phyloP scores from a whole-genome alignment of 2,888 invertebrate genomes.

The Taphrorychus bicolor region DNA sequence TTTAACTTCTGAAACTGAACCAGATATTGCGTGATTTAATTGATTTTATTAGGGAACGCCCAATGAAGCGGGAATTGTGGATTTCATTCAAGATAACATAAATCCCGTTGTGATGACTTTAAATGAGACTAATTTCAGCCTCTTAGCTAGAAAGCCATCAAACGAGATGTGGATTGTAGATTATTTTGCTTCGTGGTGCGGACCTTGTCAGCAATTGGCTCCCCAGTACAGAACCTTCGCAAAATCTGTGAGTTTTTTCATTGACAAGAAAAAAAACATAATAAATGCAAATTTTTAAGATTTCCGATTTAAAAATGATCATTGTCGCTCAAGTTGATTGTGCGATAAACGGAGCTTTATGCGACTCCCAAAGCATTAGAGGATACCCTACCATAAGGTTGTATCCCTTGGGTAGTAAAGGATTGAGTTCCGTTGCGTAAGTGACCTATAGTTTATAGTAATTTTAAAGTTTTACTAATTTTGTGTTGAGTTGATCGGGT shows the following conservation, averaged over 20 bases:
- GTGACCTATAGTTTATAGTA: conserved; percentile 51
- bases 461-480: no score
- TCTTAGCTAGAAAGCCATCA: conserved; percentile 63
- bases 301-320: conserved; percentile 24
- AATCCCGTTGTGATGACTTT: conserved; percentile 66
- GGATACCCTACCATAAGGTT: conserved; percentile 74
- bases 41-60: conserved; percentile 69
- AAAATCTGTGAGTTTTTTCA: conserved; percentile 57
- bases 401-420: conserved; percentile 67
- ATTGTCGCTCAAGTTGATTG: conserved; percentile 66
- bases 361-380: conserved; percentile 65
- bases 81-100: conserved; percentile 68
- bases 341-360: conserved; percentile 65
- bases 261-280: background rate
- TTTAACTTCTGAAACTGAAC: no score
- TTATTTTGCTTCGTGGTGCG: conserved; percentile 79
- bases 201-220: conserved; percentile 73
- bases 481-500: no score
- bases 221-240: conserved; percentile 74
- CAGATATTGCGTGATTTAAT: no score
- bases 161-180: conserved; percentile 72
- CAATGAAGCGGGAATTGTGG: conserved; percentile 66
- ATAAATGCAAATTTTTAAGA: conserved; percentile 10
- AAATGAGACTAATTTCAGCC: conserved; percentile 63
- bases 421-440: conserved; percentile 63